phyloP scores from a whole-genome alignment of 35 echinoderm and acorn worm genomes.

The Nesometra sesokonis region DNA sequence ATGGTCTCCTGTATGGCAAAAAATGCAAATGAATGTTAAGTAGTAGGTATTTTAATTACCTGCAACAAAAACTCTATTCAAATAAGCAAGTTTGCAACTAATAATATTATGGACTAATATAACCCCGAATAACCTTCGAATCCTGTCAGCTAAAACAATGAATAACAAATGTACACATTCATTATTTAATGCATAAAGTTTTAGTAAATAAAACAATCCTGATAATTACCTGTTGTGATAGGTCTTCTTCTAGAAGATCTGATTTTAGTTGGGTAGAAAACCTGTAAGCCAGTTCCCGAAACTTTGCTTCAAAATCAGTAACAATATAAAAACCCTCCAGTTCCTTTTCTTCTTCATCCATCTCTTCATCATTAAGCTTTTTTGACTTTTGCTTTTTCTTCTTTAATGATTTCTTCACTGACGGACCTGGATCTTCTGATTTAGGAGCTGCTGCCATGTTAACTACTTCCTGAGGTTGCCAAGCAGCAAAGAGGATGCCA shows the following conservation, averaged over 20 bases:
- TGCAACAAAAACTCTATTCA: no score
- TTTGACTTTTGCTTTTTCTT: not conserved
- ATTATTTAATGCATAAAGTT: no score
- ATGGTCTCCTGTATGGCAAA: no score
- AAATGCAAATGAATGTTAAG: no score
- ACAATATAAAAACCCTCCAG: constrained; percentile 27
- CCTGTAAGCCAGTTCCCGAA: constrained; percentile 47
- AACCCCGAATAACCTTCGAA: no score
- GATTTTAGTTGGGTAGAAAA: constrained; percentile 84
- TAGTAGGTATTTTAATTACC: no score
- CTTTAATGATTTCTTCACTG: not conserved
- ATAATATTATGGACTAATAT: no score
- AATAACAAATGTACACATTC: no score
- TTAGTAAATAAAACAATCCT: no score
- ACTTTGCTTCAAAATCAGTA: constrained; percentile 11
- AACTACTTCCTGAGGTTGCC: constrained; percentile 46
- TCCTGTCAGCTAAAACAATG: no score
- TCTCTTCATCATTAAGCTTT: not conserved
- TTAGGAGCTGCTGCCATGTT: not conserved
- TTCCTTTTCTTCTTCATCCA: constrained; percentile 18
- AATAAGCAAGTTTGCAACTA: no score
- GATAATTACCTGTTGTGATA: constrained; percentile 57
- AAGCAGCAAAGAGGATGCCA: constrained; percentile 75
- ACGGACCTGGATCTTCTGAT: not conserved
- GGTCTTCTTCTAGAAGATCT: constrained; percentile 33